Evolutionary conservation across 2,888 invertebrate genomes (phyloP), one percentile per base, ranked within the genome.

Genomic region (Xanthorhoe designata): DNA sequence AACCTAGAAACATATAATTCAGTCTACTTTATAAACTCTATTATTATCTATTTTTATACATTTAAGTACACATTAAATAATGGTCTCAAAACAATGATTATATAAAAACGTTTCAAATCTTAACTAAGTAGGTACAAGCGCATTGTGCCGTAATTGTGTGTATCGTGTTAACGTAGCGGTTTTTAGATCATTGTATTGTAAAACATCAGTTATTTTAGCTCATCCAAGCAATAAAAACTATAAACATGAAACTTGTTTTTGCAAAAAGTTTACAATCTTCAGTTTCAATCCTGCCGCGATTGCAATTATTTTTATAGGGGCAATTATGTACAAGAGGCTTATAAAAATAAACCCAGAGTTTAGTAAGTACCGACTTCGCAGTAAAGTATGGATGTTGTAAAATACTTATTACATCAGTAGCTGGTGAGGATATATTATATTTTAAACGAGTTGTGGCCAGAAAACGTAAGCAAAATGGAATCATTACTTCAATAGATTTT

Each of bases 251-350:
- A n/a, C n/a, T 42, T 55, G 13, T 57, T 57, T 57, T 2, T 38
- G 18, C 38, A 57, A 57, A 56, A 29, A 35, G 24, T 56, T 45
- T 57, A 57, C 56, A 56, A 56, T 32, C 56, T 57, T 57, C 29
- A 57, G 47, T 57, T 47, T 32, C 15, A 47, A 57, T 47, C 45
- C 56, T 5, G 38, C 15, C 56, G 47, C 56, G 24, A 29, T 47
- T 32, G 56, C 56, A 47, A 57, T 57, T 57, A 24, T 32, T 45
- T 57, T 57, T 57, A 57, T 57, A 29, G 56, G 15, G 47, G 56
- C 56, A 47, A 57, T 57, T 57, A 57, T 15, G 56, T 38, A 47
- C 47, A 35, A 54, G 18, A 38, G 38, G 18, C 6, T 54, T 54
- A 38, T 54, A 54, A 54, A 54, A 38, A 54, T 54, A 38, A 54